Conservation (phyloP, 2,113 vertebrate species). For the Grallaria varia region DNA sequence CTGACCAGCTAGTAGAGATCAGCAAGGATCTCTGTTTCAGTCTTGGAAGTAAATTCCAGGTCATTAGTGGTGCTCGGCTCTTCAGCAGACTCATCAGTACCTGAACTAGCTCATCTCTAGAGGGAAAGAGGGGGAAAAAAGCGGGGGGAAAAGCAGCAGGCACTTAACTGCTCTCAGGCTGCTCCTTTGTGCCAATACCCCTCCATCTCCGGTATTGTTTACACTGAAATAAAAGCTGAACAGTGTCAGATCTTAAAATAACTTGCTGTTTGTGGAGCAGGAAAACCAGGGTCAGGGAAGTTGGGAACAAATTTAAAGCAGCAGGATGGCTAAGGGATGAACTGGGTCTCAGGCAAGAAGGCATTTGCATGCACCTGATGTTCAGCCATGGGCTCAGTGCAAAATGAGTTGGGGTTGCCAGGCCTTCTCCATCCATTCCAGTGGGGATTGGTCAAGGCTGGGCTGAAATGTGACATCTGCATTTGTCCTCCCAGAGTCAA, state of each 20-base stretch:
- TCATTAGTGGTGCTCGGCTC: background rate
- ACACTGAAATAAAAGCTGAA: constrained; percentile 60
- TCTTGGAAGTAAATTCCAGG: background rate
- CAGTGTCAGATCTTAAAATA: constrained; percentile 65
- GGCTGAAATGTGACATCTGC: background rate
- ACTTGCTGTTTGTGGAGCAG: constrained; percentile 49
- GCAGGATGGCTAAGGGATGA: background rate
- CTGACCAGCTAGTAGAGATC: background rate
- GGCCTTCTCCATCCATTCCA: background rate
- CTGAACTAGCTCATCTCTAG: background rate
- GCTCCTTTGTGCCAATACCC: constrained; percentile 50
- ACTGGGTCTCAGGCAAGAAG: background rate
- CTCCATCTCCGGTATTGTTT: constrained; percentile 52
- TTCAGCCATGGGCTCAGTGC: background rate
- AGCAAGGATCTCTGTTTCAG: background rate
- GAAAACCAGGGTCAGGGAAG: constrained; percentile 59
- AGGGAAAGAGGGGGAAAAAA: background rate
- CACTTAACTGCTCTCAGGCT: constrained; percentile 9
- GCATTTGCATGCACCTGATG: background rate
- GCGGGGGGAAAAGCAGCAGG: background rate
- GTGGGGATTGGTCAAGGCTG: background rate
- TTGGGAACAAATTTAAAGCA: constrained; percentile 57
- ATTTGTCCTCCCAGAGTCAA: background rate
- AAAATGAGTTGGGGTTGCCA: background rate
- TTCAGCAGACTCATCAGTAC: background rate